Evolutionary conservation across 2,113 vertebrate genomes (phyloP).

Genomic region (Mus spicilegus): DNA sequence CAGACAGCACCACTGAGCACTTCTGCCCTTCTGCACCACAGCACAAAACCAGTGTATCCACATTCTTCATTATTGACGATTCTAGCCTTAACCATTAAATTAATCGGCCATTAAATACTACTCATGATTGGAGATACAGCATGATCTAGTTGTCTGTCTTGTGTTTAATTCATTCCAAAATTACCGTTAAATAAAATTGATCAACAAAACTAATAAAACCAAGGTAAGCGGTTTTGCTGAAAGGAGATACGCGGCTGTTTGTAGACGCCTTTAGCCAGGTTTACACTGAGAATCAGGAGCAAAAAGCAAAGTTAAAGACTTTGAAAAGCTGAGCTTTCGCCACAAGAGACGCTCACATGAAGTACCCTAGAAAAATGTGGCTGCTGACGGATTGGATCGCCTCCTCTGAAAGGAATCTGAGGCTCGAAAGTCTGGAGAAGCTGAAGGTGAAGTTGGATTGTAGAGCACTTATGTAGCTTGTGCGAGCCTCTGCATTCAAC

Average conservation of each 20-base stretch:
- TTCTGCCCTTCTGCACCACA: background rate
- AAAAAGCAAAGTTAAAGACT: background rate
- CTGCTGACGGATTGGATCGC: background rate
- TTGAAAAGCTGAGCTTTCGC: background rate
- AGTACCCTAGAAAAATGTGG: background rate
- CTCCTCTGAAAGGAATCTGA: background rate
- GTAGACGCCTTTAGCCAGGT: background rate
- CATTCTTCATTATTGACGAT: background rate
- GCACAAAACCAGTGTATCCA: background rate
- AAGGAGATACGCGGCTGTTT: background rate
- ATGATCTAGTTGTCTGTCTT: background rate
- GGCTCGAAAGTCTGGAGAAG: too few species aligned
- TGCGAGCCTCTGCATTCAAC: background rate
- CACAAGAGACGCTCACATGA: background rate
- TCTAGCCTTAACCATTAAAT: background rate
- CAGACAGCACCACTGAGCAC: background rate
- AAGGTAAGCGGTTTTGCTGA: background rate
- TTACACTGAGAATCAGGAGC: background rate
- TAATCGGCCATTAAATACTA: constrained; percentile 9
- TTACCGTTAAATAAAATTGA: background rate
- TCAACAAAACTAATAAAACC: background rate
- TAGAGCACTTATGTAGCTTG: background rate
- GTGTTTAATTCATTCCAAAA: constrained; percentile 43
- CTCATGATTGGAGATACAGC: background rate
- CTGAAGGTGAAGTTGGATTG: background rate